Conservation (phyloP, 2,113 vertebrate genomes). For the Beaufortia kweichowensis region DNA sequence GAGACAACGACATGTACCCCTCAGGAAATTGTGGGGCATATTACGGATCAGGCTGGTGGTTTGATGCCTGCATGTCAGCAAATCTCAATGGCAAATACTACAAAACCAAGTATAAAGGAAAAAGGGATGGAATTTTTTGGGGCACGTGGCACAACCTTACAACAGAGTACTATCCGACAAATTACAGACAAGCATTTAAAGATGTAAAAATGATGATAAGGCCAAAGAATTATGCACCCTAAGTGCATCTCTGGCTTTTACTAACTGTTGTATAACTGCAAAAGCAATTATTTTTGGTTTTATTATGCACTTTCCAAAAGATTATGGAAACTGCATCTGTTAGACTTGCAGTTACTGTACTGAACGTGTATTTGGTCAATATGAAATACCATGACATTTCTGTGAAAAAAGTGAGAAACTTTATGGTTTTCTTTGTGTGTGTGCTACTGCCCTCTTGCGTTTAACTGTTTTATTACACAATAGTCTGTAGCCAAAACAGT, state of each 20-base stretch:
- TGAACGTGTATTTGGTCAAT: neutral
- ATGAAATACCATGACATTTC: too few relatives aligned
- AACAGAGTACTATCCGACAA: slow-evolving; percentile 73
- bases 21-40: slow-evolving; percentile 90
- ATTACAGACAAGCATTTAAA: slow-evolving; percentile 86
- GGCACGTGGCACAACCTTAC: slow-evolving; percentile 87
- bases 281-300: slow-evolving; percentile 3
- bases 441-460: slow-evolving; percentile 70
- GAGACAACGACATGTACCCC: slow-evolving; percentile 89
- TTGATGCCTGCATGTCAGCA: slow-evolving; percentile 93
- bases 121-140: slow-evolving; percentile 96
- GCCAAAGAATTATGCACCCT: slow-evolving; percentile 85
- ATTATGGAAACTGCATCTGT: too few relatives aligned
- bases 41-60: slow-evolving; percentile 98
- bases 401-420: too few relatives aligned
- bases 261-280: neutral
- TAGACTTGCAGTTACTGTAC: neutral
- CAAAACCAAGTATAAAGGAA: slow-evolving; percentile 88
- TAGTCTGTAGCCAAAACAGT: too few relatives aligned
- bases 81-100: slow-evolving; percentile 98
- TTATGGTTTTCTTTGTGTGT: slow-evolving; percentile 48
- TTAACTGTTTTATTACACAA: slow-evolving; percentile 58
- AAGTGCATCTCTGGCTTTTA: too few relatives aligned
- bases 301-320: neutral
- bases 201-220: slow-evolving; percentile 94